Evolutionary conservation across 2,888 invertebrate species (phyloP), one percentile per base, ranked within the genome.

Genomic region (Sarcophaga variegata): DNA sequence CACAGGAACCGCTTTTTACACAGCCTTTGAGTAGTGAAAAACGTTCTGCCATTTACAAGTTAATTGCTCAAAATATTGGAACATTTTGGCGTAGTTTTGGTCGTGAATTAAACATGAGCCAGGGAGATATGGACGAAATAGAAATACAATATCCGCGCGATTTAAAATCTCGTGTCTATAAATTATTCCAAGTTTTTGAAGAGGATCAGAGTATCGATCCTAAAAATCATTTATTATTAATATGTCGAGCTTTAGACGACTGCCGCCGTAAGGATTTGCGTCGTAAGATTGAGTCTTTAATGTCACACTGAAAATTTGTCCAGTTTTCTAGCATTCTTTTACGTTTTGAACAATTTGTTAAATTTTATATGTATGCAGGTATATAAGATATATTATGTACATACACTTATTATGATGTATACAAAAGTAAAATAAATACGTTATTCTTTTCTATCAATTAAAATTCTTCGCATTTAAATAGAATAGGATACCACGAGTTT

Each of bases 21-120:
- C 84, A 84, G 47, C n/a, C 20, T 14, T 89, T 91, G 4, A 90
- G 90, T 1, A 90, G 90, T 5, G 81, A 88, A 4, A 92, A 93
- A 64, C 91, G 92, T 1, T 81, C 90, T 0, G 90, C 91, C 2
- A 90, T 93, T 10, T 92, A 90, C 64, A 91, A 90, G 22, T 83
- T 91, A 49, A 89, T 93, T n/a, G 90, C 91, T 0, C 84, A 88
- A 11, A 91, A 93, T 22, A 89, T 93, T 81, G 93, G 93, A 0
- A 90, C 90, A 4, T 90, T 89, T 62, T 93, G 93, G 93, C 91
- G 93, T 6, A 85, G 88, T 8, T 88, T 93, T 8, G 93, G 93
- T 0, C 90, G 93, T 0, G 90, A 90, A 37, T 71, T 93, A 10
- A 82, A 88, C n/a, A 88, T 93, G 8, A 86, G 88, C 5, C 92